phyloP scores from a whole-genome alignment of 2,888 invertebrate genomes.

The Diabrotica balteata region DNA sequence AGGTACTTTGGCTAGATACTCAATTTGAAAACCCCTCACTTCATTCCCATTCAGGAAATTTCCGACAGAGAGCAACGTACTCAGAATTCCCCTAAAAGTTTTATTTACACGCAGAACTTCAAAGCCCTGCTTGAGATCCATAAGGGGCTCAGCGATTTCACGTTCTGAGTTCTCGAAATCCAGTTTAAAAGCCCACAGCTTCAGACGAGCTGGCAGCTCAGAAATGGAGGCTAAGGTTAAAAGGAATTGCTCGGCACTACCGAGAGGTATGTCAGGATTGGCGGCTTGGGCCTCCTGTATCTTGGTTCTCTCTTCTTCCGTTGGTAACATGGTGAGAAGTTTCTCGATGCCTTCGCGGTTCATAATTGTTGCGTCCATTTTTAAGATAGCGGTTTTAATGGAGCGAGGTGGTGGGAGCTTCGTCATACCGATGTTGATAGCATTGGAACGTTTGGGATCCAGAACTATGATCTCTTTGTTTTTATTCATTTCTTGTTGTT shows the following conservation, averaged over 20 bases:
- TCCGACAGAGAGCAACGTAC: conserved; percentile 92
- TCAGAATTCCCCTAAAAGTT: conserved; percentile 94
- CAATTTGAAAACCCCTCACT: conserved; percentile 96
- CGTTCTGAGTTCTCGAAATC: conserved; percentile 97
- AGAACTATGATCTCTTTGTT: conserved; percentile 93
- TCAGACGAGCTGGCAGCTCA: conserved; percentile 90
- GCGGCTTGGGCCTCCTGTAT: conserved; percentile 95
- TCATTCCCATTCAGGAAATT: conserved; percentile 94
- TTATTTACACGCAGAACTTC: conserved; percentile 89
- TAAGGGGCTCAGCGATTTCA: conserved; percentile 98
- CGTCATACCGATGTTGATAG: conserved; percentile 99
- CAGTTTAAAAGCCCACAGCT: conserved; percentile 97
- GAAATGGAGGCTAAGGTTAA: conserved; percentile 94
- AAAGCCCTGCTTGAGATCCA: conserved; percentile 98
- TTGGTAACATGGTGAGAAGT: conserved; percentile 95
- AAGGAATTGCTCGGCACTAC: conserved; percentile 98
- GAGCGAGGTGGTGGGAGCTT: conserved; percentile 96
- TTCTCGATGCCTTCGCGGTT: conserved; percentile 99
- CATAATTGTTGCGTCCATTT: conserved; percentile 99
- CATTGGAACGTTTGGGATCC: conserved; percentile 97
- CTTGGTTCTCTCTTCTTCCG: conserved; percentile 91
- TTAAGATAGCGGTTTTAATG: conserved; percentile 98
- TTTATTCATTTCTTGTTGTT: conserved; percentile 83
- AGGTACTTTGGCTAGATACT: conserved; percentile 96
- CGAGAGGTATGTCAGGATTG: conserved; percentile 88